Conservation (phyloP, 2,113 vertebrate genomes). For the Tragelaphus buxtoni region DNA sequence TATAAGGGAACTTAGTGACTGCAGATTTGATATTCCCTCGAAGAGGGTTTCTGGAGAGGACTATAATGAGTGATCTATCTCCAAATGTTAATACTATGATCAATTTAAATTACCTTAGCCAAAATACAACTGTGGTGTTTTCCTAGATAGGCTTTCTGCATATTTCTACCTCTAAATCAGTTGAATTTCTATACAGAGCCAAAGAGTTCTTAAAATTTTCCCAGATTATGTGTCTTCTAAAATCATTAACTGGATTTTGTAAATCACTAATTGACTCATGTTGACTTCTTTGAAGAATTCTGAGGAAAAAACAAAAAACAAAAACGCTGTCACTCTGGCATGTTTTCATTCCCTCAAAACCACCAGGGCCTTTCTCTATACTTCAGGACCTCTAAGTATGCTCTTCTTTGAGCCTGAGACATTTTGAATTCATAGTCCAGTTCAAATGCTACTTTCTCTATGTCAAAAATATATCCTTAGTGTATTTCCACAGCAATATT, state of each 20-base stretch:
- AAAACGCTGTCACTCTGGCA: neutral
- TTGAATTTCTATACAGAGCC: neutral
- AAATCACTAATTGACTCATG: neutral
- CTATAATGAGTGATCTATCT: neutral
- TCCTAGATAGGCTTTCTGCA: neutral
- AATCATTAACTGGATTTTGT: neutral
- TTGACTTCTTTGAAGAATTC: neutral
- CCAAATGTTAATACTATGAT: neutral
- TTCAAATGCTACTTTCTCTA: neutral
- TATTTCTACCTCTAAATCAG: neutral
- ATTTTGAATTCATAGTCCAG: neutral
- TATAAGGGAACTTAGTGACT: neutral
- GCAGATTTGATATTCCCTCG: neutral
- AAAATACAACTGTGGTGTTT: neutral
- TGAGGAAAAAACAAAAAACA: neutral
- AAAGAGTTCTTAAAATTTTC: neutral
- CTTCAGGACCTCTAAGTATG: neutral
- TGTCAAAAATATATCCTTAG: neutral
- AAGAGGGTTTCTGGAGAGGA: neutral
- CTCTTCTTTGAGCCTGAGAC: neutral
- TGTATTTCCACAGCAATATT: neutral
- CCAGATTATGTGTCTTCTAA: neutral
- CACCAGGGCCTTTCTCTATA: neutral
- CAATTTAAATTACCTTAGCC: neutral
- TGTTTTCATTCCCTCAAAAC: neutral